phyloP scores from a whole-genome alignment of 2,797 vertebrate genomes.

The Meriones psammophilus region DNA sequence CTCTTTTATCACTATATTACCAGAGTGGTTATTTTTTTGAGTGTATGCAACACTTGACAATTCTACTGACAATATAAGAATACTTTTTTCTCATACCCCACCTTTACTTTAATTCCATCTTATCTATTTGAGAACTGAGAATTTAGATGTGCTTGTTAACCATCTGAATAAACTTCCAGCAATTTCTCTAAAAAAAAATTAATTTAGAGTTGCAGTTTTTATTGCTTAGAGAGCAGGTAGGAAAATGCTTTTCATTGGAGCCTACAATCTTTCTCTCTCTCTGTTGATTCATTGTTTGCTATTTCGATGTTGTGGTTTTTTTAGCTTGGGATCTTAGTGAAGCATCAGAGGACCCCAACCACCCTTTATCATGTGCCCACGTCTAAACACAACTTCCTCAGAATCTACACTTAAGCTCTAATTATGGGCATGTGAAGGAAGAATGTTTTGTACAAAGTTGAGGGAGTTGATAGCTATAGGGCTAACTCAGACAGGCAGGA shows the following conservation, averaged over 20 bases:
- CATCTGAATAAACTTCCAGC: background rate
- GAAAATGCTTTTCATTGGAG: background rate
- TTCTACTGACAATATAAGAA: background rate
- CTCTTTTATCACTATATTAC: background rate
- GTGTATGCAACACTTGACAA: background rate
- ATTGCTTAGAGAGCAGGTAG: background rate
- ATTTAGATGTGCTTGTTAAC: background rate
- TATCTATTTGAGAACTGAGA: background rate
- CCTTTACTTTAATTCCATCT: background rate
- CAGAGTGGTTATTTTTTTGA: background rate
- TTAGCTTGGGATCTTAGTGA: background rate
- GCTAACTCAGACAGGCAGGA: background rate
- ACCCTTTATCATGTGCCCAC: too few relatives aligned
- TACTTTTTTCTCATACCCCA: background rate
- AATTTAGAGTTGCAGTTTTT: background rate
- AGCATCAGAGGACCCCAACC: background rate
- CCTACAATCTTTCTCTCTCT: background rate
- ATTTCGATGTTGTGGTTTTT: too few relatives aligned
- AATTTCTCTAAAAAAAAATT: background rate
- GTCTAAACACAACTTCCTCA: fast-evolving
- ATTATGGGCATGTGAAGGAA: background rate
- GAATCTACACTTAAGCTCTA: too few relatives aligned
- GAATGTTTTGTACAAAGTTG: background rate
- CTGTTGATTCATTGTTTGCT: background rate
- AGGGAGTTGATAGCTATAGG: background rate